A percentile compares a stretch with the other conserved stretches of the same genome.
Conservation (phyloP, 2,888 invertebrate species). For the Catotricha subobsoleta region DNA sequence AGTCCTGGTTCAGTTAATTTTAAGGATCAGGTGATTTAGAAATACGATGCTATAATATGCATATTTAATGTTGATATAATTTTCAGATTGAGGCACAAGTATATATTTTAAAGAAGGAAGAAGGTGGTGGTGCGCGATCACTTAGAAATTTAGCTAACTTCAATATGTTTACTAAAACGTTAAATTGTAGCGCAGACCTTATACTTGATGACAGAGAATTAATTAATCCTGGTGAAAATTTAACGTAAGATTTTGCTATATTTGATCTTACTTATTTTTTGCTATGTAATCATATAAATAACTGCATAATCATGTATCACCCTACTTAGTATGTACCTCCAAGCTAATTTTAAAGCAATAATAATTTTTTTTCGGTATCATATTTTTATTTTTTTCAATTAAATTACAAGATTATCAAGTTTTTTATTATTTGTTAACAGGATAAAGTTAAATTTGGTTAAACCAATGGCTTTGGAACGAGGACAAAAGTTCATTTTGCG, state of each 20-base stretch:
- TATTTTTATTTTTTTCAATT: neutral
- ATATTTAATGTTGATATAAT: neutral
- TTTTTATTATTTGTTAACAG: constrained; percentile 27
- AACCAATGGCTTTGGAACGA: constrained; percentile 82
- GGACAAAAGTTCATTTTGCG: constrained; percentile 88
- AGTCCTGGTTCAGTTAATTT: constrained; percentile 36
- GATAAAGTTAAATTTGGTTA: constrained; percentile 50
- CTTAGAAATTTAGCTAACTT: constrained; percentile 64
- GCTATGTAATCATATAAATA: no score
- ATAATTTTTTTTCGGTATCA: no score
- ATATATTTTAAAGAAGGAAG: constrained; percentile 74
- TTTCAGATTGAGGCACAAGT: constrained; percentile 62
- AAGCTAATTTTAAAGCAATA: no score
- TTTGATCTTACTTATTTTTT: no score
- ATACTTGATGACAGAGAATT: constrained; percentile 71
- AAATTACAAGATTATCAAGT: neutral
- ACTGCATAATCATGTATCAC: no score
- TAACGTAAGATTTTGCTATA: constrained; percentile 50
- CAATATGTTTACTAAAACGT: constrained; percentile 89
- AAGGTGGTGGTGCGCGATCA: constrained; percentile 79
- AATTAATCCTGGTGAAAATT: constrained; percentile 98
- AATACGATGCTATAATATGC: neutral
- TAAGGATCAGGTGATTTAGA: constrained; percentile 20
- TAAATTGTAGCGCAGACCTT: constrained; percentile 75
- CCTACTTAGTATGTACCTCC: no score